phyloP scores from a whole-genome alignment of 1,140 invertebrate species.

The Halictus rubicundus region DNA sequence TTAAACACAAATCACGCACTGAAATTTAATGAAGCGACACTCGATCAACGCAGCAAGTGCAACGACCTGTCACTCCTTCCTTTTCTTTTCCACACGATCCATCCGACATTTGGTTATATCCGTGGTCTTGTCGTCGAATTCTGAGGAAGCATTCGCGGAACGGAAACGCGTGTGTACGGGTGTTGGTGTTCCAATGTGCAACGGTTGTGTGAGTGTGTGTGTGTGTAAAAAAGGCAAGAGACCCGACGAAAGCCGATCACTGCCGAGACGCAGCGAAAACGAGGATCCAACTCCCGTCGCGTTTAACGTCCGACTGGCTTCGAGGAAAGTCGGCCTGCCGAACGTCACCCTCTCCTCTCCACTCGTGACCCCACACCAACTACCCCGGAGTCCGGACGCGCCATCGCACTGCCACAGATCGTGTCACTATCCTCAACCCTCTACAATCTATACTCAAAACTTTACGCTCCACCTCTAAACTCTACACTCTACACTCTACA shows the following conservation, averaged over 20 bases:
- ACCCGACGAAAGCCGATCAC: constrained; percentile 46
- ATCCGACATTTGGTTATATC: not conserved
- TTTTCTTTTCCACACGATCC: not conserved
- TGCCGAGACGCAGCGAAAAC: constrained; percentile 49
- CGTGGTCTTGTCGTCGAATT: not conserved
- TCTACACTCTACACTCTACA: too few relatives aligned
- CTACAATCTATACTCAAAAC: not conserved
- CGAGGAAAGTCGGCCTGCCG: constrained; percentile 48
- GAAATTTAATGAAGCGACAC: constrained; percentile 19
- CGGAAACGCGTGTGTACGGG: not conserved
- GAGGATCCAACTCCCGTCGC: constrained; percentile 40
- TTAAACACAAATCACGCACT: constrained; percentile 29
- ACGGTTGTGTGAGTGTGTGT: not conserved
- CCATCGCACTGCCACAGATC: constrained; percentile 20
- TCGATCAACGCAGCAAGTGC: constrained; percentile 9
- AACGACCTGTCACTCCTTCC: constrained; percentile 20
- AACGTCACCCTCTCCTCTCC: not conserved
- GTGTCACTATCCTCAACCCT: constrained; percentile 47
- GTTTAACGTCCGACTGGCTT: constrained; percentile 67
- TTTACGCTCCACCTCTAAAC: too few relatives aligned
- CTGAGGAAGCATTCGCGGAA: not conserved
- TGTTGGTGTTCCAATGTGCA: not conserved
- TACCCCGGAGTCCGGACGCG: constrained; percentile 13
- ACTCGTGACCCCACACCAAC: not conserved
- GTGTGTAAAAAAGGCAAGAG: constrained; percentile 2